These are phyloP conservation scores for Spheniscus mendiculus DNA, from an alignment of 2,113 vertebrate genomes.

Conservation along the genomic window DNA sequence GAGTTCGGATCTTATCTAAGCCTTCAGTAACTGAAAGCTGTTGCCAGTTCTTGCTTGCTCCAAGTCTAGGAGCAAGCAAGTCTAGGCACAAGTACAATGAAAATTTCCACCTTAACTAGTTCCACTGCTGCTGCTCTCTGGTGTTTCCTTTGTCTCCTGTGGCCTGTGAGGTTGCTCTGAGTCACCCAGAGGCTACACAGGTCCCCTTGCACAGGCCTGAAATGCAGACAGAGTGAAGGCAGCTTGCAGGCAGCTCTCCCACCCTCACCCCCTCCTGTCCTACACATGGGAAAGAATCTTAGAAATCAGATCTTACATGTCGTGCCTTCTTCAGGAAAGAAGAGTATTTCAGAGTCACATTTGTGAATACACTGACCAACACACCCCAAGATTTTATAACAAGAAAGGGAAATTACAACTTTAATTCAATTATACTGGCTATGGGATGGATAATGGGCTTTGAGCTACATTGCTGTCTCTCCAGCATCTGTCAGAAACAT, in stretches of 20 bases:
- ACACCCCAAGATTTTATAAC: not conserved
- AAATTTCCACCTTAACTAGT: not conserved
- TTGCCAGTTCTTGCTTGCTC: not conserved
- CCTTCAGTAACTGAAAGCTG: not conserved
- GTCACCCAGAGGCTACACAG: not conserved
- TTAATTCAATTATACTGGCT: not conserved
- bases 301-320: not conserved
- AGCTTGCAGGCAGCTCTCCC: not conserved
- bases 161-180: not conserved
- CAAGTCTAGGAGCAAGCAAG: too few relatives aligned
- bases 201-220: too few relatives aligned
- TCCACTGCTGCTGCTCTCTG: not conserved
- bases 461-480: not conserved
- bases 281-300: fast-evolving
- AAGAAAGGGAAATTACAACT: not conserved
- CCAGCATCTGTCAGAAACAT: not conserved
- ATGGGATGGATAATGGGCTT: not conserved
- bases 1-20: not conserved
- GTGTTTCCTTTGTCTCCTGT: not conserved
- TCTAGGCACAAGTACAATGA: not conserved
- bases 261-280: not conserved
- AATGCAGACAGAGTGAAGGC: not conserved
- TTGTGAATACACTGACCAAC: not conserved
- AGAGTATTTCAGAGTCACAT: not conserved
- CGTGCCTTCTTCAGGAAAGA: not conserved